phyloP scores from a whole-genome alignment of 2,888 invertebrate species.

The Troides helena region DNA sequence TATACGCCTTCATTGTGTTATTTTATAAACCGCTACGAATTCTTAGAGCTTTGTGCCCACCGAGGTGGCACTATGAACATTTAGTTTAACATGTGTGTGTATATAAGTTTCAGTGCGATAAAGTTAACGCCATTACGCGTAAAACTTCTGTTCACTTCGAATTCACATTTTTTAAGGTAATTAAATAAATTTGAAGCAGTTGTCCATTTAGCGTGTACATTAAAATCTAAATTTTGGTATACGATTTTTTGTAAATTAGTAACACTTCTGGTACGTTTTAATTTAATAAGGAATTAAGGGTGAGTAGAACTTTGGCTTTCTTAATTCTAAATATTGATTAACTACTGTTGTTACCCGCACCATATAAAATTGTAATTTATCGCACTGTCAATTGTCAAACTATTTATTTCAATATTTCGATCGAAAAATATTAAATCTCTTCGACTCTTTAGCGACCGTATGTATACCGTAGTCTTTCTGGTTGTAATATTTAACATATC shows the following conservation, averaged over 20 bases:
- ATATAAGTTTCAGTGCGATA: conserved; percentile 25
- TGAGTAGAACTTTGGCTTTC: conserved; percentile 26
- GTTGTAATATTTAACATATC: conserved; percentile 28
- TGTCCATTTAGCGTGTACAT: conserved; percentile 17
- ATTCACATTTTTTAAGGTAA: conserved; percentile 2
- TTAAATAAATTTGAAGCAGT: conserved; percentile 10
- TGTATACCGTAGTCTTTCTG: conserved; percentile 28
- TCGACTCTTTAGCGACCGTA: conserved; percentile 28
- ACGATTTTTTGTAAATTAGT: conserved; percentile 27
- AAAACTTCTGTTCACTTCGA: conserved; percentile 1
- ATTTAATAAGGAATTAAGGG: conserved; percentile 21
- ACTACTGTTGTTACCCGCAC: conserved; percentile 27
- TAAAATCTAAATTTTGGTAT: conserved; percentile 24
- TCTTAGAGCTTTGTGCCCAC: conserved; percentile 8
- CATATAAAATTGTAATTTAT: conserved; percentile 30
- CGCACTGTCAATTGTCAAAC: conserved; percentile 32
- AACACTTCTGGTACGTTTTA: conserved; percentile 12
- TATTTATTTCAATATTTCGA: conserved; percentile 23
- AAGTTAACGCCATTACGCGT: conserved; percentile 8
- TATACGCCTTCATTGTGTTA: not conserved
- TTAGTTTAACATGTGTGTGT: conserved; percentile 7
- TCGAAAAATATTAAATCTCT: conserved; percentile 21
- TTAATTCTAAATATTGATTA: conserved; percentile 20
- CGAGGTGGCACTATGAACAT: conserved; percentile 5
- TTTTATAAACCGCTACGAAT: conserved; percentile 6